Evolutionary conservation across 2,113 vertebrate genomes (phyloP), one percentile per base, ranked within the genome.

Genomic region (Xenopus borealis): DNA sequence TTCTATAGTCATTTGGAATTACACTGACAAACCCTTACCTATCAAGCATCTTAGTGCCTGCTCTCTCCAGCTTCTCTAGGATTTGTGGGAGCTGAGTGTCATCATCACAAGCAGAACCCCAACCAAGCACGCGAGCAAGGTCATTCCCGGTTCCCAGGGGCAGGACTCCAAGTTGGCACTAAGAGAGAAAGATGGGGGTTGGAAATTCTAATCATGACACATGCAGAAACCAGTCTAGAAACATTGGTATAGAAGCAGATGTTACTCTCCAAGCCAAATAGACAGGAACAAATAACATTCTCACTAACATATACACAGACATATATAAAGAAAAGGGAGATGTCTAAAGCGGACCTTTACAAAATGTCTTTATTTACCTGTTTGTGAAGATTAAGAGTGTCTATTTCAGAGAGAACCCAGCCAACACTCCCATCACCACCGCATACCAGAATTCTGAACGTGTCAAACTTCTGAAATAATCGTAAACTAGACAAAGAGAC

Each of bases 41-140:
- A 91, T 99, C 96, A 66, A 99, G 78, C 97, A 98, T 99, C 90
- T 99, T 99, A 67, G 96, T 98, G 84, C 95, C 96, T 80, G 96
- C 97, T 78, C 97, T 89, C 83, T 99, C 97, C 83, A 99, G 92
- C 79, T 99, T 99, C 81, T 97, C 96, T 84, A 99, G 85, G 74
- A 99, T 99, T 85, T 99, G 95, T 0, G 96, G 97, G 47, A 99
- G 93, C 82, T 98, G 96, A 0, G 95, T 89, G 80, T 99, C 95
- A 0, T 99, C 97, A 0, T 99, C 97, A 17, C 96, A 99, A 67
- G 96, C 95, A 0, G 96, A 95, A 0, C 97, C 97, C 97, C 97
- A 99, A 40, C 97, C 97, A 45, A 99, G 85, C 23, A 98, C 96
- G 0, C 96, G 92, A 2, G 96, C 95, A 70, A 99, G 90, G 79